These are phyloP conservation scores for Gymnothorax reevesii DNA, from an alignment of 2,797 vertebrate species.

Conservation along the genomic window DNA sequence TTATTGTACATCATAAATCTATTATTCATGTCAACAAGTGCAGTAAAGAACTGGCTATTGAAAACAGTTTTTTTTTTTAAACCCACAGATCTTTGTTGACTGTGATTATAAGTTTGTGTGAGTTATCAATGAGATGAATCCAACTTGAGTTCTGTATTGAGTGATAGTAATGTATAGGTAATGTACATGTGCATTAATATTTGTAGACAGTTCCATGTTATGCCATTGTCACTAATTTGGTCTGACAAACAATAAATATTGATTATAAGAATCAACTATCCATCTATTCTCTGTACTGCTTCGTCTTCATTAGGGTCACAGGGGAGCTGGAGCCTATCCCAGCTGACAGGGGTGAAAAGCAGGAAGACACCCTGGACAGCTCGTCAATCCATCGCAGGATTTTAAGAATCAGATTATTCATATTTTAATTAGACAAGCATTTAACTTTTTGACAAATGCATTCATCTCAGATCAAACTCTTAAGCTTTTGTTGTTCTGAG, in stretches of 20 bases:
- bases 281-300: too few relatives aligned
- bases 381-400: background rate
- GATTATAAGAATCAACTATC: too few relatives aligned
- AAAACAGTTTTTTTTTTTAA: background rate
- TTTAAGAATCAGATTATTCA: background rate
- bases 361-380: too few relatives aligned
- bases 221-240: background rate
- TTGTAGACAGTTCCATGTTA: constrained; percentile 5
- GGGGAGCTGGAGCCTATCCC: background rate
- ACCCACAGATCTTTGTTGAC: background rate
- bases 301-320: too few relatives aligned
- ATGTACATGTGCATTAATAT: constrained; percentile 26
- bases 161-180: constrained; percentile 8
- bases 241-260: background rate
- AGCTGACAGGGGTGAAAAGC: too few relatives aligned
- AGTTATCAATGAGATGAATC: constrained; percentile 3
- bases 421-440: background rate
- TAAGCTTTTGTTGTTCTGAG: background rate
- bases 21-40: background rate
- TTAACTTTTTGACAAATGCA: background rate
- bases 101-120: background rate
- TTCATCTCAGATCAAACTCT: background rate
- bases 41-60: background rate
- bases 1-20: background rate
- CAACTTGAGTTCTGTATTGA: background rate